A percentile compares a stretch with the other conserved stretches of the same genome.
Conservation (phyloP, 2,797 vertebrate species). For the Eleutherodactylus coqui region DNA sequence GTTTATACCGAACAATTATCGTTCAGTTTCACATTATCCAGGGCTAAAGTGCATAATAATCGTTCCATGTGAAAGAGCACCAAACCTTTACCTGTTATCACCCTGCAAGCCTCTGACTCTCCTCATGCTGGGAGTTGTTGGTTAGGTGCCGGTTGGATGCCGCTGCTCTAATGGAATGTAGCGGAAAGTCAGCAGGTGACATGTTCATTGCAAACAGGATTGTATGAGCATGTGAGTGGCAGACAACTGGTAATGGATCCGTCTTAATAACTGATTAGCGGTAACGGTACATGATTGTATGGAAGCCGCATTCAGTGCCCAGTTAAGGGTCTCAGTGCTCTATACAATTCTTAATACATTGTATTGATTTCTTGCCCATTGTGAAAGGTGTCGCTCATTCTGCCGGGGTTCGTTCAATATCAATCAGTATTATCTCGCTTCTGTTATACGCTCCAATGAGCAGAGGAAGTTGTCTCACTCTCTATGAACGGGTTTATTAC, state of each 20-base stretch:
- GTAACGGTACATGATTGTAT: background rate
- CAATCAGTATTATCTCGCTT: slow-evolving; percentile 55
- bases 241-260: background rate
- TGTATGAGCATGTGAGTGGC: background rate
- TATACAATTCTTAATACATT: slow-evolving; percentile 19
- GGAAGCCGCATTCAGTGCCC: background rate
- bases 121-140: too few species aligned
- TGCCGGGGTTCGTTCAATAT: slow-evolving; percentile 34
- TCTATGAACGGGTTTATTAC: slow-evolving; percentile 30
- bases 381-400: slow-evolving; percentile 39
- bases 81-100: too few species aligned
- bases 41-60: too few species aligned
- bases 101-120: too few species aligned
- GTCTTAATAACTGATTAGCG: slow-evolving; percentile 8
- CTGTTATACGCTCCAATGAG: slow-evolving; percentile 45
- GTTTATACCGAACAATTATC: too few species aligned
- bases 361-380: slow-evolving; percentile 44
- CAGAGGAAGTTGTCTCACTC: slow-evolving; percentile 42
- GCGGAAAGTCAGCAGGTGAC: background rate
- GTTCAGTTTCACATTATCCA: too few species aligned
- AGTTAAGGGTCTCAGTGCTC: background rate
- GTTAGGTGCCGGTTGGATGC: background rate
- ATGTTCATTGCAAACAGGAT: background rate
- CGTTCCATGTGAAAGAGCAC: too few species aligned
- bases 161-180: background rate